Evolutionary conservation across 2,113 vertebrate genomes (phyloP).

Genomic region (Chaetops frenatus): DNA sequence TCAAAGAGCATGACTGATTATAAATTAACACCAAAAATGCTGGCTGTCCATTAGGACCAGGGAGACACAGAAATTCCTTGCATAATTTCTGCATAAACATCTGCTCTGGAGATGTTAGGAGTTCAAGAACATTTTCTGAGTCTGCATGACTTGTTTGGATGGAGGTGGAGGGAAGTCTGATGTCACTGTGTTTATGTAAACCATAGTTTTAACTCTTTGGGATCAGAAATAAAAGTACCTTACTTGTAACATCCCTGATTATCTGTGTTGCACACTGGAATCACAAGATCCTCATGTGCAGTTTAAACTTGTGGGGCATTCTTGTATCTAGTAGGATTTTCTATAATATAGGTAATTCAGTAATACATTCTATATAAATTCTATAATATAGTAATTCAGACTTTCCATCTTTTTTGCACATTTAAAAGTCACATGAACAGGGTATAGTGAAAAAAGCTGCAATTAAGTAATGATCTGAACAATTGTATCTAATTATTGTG

Average conservation of each 20-base stretch:
- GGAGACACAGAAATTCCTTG: neutral
- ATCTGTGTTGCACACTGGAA: neutral
- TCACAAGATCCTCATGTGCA: neutral
- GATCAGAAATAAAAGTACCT: neutral
- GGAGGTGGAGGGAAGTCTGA: neutral
- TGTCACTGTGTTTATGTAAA: neutral
- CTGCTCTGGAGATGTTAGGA: neutral
- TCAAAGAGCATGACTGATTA: neutral
- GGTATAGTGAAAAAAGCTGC: neutral
- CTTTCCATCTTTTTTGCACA: neutral
- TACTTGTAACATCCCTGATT: neutral
- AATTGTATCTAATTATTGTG: constrained; percentile 26
- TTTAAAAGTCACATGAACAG: neutral
- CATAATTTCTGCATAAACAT: neutral
- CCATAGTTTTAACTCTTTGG: neutral
- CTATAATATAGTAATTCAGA: neutral
- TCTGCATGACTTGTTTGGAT: neutral
- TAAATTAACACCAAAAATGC: neutral
- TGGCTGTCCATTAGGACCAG: neutral
- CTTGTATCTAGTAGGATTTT: neutral
- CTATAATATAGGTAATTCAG: neutral
- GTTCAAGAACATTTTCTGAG: neutral
- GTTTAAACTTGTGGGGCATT: neutral
- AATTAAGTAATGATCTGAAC: constrained; percentile 14
- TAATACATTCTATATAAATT: too few relatives aligned